Base-by-base conservation (phyloP, 2,797 vertebrate genomes). In the Gymnodraco acuticeps region DNA sequence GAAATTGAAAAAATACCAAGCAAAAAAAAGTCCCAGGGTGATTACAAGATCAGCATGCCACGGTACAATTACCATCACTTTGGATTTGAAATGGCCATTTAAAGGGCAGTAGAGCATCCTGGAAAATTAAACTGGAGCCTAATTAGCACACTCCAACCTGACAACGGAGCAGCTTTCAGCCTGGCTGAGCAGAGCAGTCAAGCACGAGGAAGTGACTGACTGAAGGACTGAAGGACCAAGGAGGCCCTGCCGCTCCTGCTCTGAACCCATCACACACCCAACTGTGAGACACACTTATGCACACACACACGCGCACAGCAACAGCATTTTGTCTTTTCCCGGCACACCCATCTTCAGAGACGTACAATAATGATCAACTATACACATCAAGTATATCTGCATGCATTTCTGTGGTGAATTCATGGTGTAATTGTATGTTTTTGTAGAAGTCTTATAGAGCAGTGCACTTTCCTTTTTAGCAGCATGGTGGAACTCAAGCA, bases 21-120 rank as follows among this genome's bases (percentile, higher is more conserved):
- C 80, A 78, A 87, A 81, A 73, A 86, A 42, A 64, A 63, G 96
- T 95, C 94, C 95, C 94, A 94, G 89, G 95, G 95, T 96, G 96
- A 95, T 96, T 96, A 97, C 96, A 95, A 96, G 95, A 96, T 96
- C 96, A 96, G 96, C 94, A 95, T 95, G 96, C 95, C 95, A 96
- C 94, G 93, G 95, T 96, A 96, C 95, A 96, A 96, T 97, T 97
- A 96, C 95, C 95, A 96, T 97, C 96, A 95, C 96, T 98, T 97
- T 97, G 95, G 97, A 98, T 97, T 97, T 96, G 96, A 98, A 99
- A 98, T 97, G 94, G 95, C 95, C 94, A 96, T 97, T 97, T 97
- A 98, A 97, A 98, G 96, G 95, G 96, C 96, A 97, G 95, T 89
- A 96, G 96, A 96, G 94, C 96, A 96, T 96, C 96, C 95, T 96